Conservation (phyloP, 1,140 invertebrate species). For the Aphaenogaster ashmeadi region DNA sequence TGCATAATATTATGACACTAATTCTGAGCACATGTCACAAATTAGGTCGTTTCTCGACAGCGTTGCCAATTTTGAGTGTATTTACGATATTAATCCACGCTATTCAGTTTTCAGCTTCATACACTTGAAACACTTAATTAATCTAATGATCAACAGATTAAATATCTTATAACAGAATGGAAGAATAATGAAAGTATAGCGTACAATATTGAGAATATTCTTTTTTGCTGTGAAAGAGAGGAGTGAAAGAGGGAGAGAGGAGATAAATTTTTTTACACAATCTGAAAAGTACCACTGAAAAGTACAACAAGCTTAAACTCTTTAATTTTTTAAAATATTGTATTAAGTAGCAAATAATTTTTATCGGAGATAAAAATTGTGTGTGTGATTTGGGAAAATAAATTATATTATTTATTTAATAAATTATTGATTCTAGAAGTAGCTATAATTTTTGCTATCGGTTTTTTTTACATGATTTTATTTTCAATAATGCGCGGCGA, state of each 20-base stretch:
- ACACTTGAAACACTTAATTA: background rate
- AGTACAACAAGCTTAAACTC: background rate
- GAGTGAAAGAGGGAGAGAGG: background rate
- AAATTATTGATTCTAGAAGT: background rate
- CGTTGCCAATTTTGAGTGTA: conserved; percentile 75
- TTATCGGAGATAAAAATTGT: no score
- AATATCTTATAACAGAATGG: background rate
- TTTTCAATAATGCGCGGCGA: background rate
- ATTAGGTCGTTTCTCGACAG: conserved; percentile 77
- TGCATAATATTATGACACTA: conserved; percentile 82
- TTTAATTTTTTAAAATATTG: background rate
- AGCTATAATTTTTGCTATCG: background rate
- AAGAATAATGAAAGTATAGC: background rate
- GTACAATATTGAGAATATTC: background rate
- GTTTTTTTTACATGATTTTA: background rate
- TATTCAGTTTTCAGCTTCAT: background rate
- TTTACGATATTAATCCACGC: conserved; percentile 41
- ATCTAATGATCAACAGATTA: background rate
- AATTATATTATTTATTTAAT: no score
- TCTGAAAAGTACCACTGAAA: background rate
- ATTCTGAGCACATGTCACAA: conserved; percentile 79
- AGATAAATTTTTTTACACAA: background rate
- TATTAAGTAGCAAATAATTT: no score
- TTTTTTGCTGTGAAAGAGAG: background rate
- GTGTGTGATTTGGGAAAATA: no score